Evolutionary conservation across 2,797 vertebrate genomes (phyloP).

Genomic region (Fistularia commersonii): DNA sequence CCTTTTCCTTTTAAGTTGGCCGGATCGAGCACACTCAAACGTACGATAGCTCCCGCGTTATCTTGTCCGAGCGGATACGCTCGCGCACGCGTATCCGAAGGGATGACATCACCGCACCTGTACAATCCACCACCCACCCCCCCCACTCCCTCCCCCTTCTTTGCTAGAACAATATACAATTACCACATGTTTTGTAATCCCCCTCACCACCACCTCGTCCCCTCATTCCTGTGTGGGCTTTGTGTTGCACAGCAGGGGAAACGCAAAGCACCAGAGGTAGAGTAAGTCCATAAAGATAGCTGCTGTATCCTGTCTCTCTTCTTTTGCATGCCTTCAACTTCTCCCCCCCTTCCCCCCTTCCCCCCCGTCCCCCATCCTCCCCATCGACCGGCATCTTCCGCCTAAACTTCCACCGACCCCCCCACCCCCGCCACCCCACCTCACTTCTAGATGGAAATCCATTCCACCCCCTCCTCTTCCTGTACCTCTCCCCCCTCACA

Average conservation of each 20-base stretch:
- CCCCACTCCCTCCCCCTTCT: background rate
- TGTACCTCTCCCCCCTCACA: conserved; percentile 64
- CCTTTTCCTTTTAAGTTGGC: background rate
- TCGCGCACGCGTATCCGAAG: conserved; percentile 40
- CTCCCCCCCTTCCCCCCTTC: conserved; percentile 43
- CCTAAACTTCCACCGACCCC: conserved; percentile 19
- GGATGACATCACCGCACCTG: conserved; percentile 24
- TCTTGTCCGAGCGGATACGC: background rate
- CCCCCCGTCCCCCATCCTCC: background rate
- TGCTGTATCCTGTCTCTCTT: conserved; percentile 73
- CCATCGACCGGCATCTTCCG: conserved; percentile 37
- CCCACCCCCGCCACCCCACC: conserved; percentile 2
- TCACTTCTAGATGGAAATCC: conserved; percentile 62
- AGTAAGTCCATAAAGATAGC: conserved; percentile 61
- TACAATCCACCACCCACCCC: conserved; percentile 16
- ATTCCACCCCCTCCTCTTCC: conserved; percentile 64
- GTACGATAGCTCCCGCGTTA: background rate
- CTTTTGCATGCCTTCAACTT: conserved; percentile 56
- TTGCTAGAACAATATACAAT: conserved; percentile 22
- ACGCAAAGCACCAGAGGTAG: conserved; percentile 29
- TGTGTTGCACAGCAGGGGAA: conserved; percentile 47
- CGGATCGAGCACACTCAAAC: conserved; percentile 9
- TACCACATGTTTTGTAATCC: conserved; percentile 13
- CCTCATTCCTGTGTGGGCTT: conserved; percentile 33
- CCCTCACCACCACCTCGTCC: background rate